Evolutionary conservation across 2,113 vertebrate species (phyloP), one percentile per base, ranked within the genome.

Genomic region (Megaceryle torquata): DNA sequence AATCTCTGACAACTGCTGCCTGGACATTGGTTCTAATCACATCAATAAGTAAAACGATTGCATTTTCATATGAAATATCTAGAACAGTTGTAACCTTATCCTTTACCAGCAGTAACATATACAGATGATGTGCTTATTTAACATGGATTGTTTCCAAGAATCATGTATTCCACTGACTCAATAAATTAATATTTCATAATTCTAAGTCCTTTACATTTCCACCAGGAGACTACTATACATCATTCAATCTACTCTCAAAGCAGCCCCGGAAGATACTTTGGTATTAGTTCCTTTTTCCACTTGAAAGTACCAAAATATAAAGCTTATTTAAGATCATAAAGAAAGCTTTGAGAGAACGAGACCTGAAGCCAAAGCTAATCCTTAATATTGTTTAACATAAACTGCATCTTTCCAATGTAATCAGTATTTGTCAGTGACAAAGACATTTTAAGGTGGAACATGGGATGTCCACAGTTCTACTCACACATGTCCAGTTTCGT

Each of bases 401-500:
- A 3, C 0, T 16, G 26, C n/a, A 79, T 33, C 63, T 87, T 77
- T 60, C 20, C 15, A 59, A 20, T 5, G 8, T n/a, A 70, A 54
- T 4, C 7, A 15, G 16, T 60, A 53, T 57, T 57, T 78, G 3
- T 56, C 61, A 57, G 28, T 13, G 28, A 19, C 24, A 57, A 60
- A 41, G 37, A 11, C 24, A 24, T 35, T 53, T 41, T 60, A 29
- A 89, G 31, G 50, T 21, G 59, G 41, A 57, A n/a, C 9, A 53
- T 11, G 25, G 8, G 14, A 72, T 54, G n/a, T 39, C 24, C 56
- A 21, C 46, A 86, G 78, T 26, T 69, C 12, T 97, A 98, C 99
- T 99, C 98, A 99, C 99, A 99, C 99, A 10, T 99, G 99, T 96
- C 99, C 99, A 4, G 99, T 99, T 98, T 99, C 99, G 46, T 99